phyloP scores from a whole-genome alignment of 2,888 invertebrate genomes.

The Hermaeophaga mercurialis region DNA sequence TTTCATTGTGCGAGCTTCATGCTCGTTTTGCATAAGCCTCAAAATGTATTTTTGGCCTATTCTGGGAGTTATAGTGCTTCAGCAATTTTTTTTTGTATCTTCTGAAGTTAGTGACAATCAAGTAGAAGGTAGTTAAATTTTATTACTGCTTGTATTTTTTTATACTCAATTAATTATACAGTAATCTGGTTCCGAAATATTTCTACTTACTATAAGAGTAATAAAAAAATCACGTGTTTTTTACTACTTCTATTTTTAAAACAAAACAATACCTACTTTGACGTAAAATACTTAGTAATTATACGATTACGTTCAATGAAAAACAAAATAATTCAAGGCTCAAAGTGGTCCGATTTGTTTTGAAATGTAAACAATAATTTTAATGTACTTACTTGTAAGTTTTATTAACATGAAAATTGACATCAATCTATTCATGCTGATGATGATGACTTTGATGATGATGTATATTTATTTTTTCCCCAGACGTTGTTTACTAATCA shows the following conservation, averaged over 20 bases:
- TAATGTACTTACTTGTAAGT: not conserved
- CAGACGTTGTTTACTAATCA: too few relatives aligned
- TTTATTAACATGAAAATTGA: not conserved
- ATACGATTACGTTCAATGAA: not conserved
- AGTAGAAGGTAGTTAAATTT: constrained; percentile 3
- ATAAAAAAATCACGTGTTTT: too few relatives aligned
- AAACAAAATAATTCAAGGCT: not conserved
- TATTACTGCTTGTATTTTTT: too few relatives aligned
- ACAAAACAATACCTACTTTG: not conserved
- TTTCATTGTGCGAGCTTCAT: constrained; percentile 41
- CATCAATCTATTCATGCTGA: too few relatives aligned
- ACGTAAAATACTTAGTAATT: not conserved
- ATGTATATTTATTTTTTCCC: too few relatives aligned
- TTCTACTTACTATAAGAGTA: too few relatives aligned
- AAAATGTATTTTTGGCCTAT: constrained; percentile 10
- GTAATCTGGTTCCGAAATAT: too few relatives aligned
- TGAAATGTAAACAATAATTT: not conserved
- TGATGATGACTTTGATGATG: too few relatives aligned
- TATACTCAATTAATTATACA: too few relatives aligned
- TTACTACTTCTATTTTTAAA: not conserved
- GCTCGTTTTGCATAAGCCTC: constrained; percentile 28
- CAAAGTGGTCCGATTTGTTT: not conserved
- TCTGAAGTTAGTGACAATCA: not conserved
- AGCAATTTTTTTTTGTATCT: not conserved
- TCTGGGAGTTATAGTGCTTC: constrained; percentile 5